phyloP scores from a whole-genome alignment of 1,140 invertebrate genomes.

The Cyclargus thomasi region DNA sequence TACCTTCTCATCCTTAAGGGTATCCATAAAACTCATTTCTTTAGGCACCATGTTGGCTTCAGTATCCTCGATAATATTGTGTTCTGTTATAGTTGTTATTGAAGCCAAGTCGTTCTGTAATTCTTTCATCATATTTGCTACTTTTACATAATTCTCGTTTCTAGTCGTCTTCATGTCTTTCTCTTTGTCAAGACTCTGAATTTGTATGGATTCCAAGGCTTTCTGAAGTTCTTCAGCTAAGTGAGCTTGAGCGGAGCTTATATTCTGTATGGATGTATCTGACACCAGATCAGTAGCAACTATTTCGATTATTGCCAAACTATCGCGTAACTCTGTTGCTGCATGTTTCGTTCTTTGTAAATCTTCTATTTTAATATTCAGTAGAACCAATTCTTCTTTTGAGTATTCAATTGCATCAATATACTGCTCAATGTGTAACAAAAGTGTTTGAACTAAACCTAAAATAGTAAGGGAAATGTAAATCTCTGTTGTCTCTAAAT shows the following conservation, averaged over 20 bases:
- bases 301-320: background rate
- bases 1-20: background rate
- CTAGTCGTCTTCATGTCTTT: background rate
- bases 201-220: background rate
- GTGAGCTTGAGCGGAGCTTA: background rate
- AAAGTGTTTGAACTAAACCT: background rate
- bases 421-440: background rate
- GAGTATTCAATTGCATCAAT: background rate
- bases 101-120: background rate
- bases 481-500: background rate
- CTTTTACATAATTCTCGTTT: background rate
- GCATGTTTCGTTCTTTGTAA: conserved; percentile 1
- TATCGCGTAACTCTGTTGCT: background rate
- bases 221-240: background rate
- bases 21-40: background rate
- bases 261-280: background rate
- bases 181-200: background rate
- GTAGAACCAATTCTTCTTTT: background rate
- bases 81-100: background rate
- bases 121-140: background rate
- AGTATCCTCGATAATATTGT: background rate
- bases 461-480: background rate
- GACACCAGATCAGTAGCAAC: background rate
- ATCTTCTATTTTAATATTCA: background rate
- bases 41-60: background rate